A percentile compares a stretch with the other conserved stretches of the same genome.
Evolutionary conservation across 2,797 vertebrate species (phyloP).

Genomic region (Neosalanx taihuensis): DNA sequence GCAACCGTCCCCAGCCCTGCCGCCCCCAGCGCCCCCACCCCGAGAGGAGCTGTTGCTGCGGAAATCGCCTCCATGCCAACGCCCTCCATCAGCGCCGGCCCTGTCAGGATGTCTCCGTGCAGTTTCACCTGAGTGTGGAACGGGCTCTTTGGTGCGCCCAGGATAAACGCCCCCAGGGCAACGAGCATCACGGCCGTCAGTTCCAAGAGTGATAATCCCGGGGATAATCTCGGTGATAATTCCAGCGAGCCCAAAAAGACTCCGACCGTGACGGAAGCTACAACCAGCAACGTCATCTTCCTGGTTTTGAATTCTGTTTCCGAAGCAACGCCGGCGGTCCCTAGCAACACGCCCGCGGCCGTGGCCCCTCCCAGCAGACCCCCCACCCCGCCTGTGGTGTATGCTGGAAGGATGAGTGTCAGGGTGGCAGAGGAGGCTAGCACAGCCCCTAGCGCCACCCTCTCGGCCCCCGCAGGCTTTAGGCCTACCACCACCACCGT

Average conservation of each 20-base stretch:
- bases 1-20: conserved; percentile 53
- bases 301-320: conserved; percentile 35
- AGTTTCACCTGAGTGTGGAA: conserved; percentile 59
- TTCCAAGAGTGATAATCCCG: conserved; percentile 32
- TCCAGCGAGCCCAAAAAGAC: conserved; percentile 24
- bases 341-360: conserved; percentile 56
- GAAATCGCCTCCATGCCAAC: conserved; percentile 67
- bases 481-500: conserved; percentile 53
- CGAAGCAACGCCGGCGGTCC: conserved; percentile 51
- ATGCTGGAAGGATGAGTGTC: conserved; percentile 38
- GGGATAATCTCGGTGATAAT: conserved; percentile 12
- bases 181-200: conserved; percentile 38
- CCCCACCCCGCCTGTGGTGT: conserved; percentile 33
- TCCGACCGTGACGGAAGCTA: conserved; percentile 40
- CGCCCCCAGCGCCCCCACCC: conserved; percentile 60
- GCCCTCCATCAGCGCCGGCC: conserved; percentile 53
- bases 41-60: conserved; percentile 61
- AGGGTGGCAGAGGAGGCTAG: conserved; percentile 42
- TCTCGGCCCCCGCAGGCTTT: conserved; percentile 40
- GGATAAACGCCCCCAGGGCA: conserved; percentile 48
- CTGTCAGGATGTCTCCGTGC: conserved; percentile 45
- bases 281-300: conserved; percentile 29
- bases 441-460: conserved; percentile 44
- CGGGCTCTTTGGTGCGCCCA: conserved; percentile 61
- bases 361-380: conserved; percentile 50